These are phyloP conservation scores for Margarornis squamiger DNA, from an alignment of 2,797 vertebrate genomes.

Conservation along the genomic window DNA sequence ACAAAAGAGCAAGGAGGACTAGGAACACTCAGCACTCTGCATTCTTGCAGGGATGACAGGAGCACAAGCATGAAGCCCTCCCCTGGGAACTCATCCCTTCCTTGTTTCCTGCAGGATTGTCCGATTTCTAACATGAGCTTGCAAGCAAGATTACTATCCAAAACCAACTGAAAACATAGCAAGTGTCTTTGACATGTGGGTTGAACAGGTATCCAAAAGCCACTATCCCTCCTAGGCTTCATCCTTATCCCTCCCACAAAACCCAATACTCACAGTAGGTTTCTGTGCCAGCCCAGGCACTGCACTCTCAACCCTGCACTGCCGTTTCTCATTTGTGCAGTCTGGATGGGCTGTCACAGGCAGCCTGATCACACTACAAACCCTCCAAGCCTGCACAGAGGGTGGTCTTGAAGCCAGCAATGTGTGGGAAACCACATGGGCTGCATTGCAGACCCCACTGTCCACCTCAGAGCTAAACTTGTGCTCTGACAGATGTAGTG, in stretches of 20 bases:
- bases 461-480: neutral
- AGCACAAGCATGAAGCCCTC: neutral
- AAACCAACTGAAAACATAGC: neutral
- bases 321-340: neutral
- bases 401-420: neutral
- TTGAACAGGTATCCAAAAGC: neutral
- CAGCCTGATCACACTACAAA: neutral
- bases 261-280: fast-evolving
- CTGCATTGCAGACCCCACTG: neutral
- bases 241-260: neutral
- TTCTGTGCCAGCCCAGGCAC: neutral
- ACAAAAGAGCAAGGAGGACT: neutral
- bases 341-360: neutral
- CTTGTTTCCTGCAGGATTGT: neutral
- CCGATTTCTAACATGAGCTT: neutral
- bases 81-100: neutral
- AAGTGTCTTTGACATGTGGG: neutral
- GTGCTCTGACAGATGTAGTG: neutral
- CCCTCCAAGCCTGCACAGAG: fast-evolving
- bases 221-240: neutral
- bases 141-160: neutral
- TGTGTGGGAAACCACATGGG: fast-evolving
- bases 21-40: neutral
- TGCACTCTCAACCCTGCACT: neutral
- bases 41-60: neutral